Evolutionary conservation across 2,888 invertebrate species (phyloP).

Genomic region (Macrosiphum euphorbiae): DNA sequence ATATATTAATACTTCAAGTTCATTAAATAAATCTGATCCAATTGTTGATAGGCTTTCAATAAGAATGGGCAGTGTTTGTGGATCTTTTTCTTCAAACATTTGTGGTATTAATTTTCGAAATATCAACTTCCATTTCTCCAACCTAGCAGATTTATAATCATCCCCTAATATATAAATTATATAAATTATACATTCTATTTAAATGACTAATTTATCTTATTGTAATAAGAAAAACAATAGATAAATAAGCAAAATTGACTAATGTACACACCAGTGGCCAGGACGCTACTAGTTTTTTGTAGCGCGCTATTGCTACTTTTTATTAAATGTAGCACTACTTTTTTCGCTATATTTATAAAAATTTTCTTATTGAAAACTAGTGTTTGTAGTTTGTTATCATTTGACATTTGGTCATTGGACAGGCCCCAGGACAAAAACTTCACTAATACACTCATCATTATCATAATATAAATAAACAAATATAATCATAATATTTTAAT

Average conservation of each 20-base stretch:
- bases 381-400: too few relatives aligned
- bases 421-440: too few relatives aligned
- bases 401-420: too few relatives aligned
- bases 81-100: constrained; percentile 49
- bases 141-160: constrained; percentile 34
- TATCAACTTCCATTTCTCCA: constrained; percentile 62
- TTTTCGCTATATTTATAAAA: too few relatives aligned
- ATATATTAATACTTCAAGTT: constrained; percentile 42
- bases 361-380: too few relatives aligned
- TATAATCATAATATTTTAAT: too few relatives aligned
- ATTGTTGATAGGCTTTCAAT: constrained; percentile 60
- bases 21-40: constrained; percentile 46
- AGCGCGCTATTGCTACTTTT: too few relatives aligned
- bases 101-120: constrained; percentile 58
- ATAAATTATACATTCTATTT: neutral
- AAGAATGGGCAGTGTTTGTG: constrained; percentile 53
- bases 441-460: too few relatives aligned
- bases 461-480: too few relatives aligned
- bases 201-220: neutral
- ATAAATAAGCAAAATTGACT: neutral
- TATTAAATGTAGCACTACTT: too few relatives aligned
- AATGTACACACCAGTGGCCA: neutral
- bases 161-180: constrained; percentile 18
- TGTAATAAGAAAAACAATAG: neutral
- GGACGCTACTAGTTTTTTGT: too few relatives aligned